Base-by-base conservation (phyloP, 2,888 invertebrate genomes). In the Brachyptera risi region DNA sequence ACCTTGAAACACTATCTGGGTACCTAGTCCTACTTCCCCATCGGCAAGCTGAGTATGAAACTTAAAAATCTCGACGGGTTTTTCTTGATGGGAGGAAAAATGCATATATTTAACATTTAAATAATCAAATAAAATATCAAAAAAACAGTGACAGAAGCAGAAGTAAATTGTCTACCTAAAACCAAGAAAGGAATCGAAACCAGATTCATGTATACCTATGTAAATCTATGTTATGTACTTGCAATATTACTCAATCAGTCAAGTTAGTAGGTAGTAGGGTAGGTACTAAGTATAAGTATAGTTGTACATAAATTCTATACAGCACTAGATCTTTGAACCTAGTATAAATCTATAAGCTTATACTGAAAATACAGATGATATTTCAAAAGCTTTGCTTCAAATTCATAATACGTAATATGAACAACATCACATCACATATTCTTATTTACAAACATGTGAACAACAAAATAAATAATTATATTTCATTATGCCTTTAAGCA, bases 41-140 rank as follows among this genome's bases (percentile, higher is more conserved):
- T 23, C 47, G 23, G 47, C 47, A 47, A 47, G 24, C 31, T 51
- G 31, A 51, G 27, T 31, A 27, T 51, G 27, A 27, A 51, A 26
- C 27, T 31, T 51, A 31, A 51, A 24, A 31, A 15, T 51, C 51
- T 24, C 21, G 51, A 51, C 15, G 51, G 51, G 51, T 51, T 31
- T 51, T 51, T 51, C 51, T 51, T 51, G 51, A 51, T 3, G 51
- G 51, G 31, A 24, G 51, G 51, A 51, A 51, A 51, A 51, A 51
- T 51, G 17, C 47, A 47, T 24, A 44, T 44, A 3, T 47, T 23
- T 47, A 47, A 23, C 24, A 9, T 24, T 47, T 15, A 31, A 31
- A 31, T 7, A 31, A 31, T 31, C 5, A 31, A 7, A 7, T 31
- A 31, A 31, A 31, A 31, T 31, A 31, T 31, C 31, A 31, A 11